These are phyloP conservation scores for Chloebia gouldiae DNA, from an alignment of 2,113 vertebrate species.

Conservation along the genomic window DNA sequence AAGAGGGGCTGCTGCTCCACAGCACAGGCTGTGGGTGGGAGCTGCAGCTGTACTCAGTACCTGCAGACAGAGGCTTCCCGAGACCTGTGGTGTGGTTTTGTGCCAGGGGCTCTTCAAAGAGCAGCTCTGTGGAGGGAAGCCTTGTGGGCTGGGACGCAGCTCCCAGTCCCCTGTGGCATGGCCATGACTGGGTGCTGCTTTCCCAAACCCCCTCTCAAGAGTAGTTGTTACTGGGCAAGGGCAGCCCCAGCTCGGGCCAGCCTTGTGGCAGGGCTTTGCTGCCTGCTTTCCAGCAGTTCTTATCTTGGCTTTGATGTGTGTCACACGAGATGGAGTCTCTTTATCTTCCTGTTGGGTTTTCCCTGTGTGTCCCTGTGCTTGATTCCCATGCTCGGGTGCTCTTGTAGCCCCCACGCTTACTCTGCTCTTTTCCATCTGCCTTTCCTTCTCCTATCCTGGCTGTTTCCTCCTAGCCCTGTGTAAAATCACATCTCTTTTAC, in stretches of 20 bases:
- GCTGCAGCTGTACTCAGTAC: neutral
- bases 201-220: rapidly evolving
- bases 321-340: neutral
- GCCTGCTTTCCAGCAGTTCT: neutral
- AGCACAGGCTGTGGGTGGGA: neutral
- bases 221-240: neutral
- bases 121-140: neutral
- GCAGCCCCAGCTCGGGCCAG: neutral
- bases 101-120: neutral
- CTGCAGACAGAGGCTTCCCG: neutral
- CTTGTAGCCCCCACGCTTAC: rapidly evolving
- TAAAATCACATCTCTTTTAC: neutral
- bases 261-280: neutral
- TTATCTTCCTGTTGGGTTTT: neutral
- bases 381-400: rapidly evolving
- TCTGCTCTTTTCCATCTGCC: neutral
- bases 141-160: neutral
- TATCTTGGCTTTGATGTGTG: neutral
- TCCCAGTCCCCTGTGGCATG: neutral
- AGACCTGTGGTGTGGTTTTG: neutral
- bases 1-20: neutral
- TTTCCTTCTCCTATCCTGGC: neutral
- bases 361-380: neutral
- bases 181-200: neutral
- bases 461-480: neutral